Evolutionary conservation across 1,140 invertebrate species (phyloP), one percentile per base, ranked within the genome.

Genomic region (Alviniconcha marisindica): DNA sequence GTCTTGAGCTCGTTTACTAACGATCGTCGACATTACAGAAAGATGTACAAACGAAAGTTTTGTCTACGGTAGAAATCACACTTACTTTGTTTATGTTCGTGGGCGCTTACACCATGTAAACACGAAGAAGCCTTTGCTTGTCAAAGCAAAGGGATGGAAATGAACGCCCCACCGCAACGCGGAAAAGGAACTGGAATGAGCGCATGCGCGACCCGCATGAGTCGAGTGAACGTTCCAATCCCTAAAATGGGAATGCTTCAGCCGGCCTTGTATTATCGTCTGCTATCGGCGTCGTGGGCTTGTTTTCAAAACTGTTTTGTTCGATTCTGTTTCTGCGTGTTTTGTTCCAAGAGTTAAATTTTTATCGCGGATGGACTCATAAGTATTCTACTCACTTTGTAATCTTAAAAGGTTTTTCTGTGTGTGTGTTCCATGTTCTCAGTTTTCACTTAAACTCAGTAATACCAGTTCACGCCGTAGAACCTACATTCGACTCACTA

Each of bases 101-200:
- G 18, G 1, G 5, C 40, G 15, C 21, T 63, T 60, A n/a, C 28
- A 60, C 56, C 60, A 66, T 66, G 60, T 66, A 80, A 80, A 80
- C n/a, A 44, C n/a, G 28, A 66, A 40, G 24, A 80, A 80, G n/a
- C 38, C 78, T 66, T n/a, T 69, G 78, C 78, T 69, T 66, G 18
- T 66, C 60, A 42, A 15, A 40, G 56, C 60, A 42, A 28, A 42
- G 78, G 51, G 78, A 38, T 69, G n/a, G 78, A 42, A 66, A 69
- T 66, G 56, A 66, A 80, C 78, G 78, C 78, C 78, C 56, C 78
- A 80, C 78, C 60, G 78, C 78, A 80, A 80, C 78, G 78, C 78
- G 78, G 78, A 80, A 80, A 60, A 80, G 78, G 78, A 80, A 80
- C 28, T 80, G 3, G 2, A 31, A 14, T 36, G 21, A 66, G 56